phyloP scores from a whole-genome alignment of 1,140 invertebrate species.

The Heliconius hewitsoni region DNA sequence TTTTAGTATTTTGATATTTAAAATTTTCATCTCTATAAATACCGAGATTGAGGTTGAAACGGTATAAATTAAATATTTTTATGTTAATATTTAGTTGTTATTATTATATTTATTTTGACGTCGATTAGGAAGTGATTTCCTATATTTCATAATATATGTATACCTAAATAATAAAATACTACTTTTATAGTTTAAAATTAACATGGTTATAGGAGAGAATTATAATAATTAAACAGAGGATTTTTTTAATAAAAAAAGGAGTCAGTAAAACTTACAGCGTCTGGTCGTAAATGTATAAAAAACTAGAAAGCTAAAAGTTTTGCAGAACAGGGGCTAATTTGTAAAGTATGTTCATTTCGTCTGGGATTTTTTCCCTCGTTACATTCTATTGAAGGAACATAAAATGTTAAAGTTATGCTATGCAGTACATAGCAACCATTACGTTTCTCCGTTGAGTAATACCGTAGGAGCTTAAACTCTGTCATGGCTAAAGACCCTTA shows the following conservation, averaged over 20 bases:
- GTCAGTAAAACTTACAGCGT: slow-evolving; percentile 13
- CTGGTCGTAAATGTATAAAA: slow-evolving; percentile 17
- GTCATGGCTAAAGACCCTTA: slow-evolving; percentile 29
- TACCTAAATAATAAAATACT: neutral
- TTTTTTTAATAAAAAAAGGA: neutral
- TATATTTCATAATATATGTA: neutral
- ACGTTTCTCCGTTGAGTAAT: slow-evolving; percentile 32
- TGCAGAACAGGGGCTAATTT: slow-evolving; percentile 27
- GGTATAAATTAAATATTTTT: neutral
- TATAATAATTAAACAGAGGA: neutral
- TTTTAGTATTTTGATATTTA: too few species aligned
- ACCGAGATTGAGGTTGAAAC: too few species aligned
- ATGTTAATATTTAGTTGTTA: too few species aligned
- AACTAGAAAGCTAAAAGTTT: slow-evolving; percentile 19
- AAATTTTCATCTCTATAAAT: too few species aligned
- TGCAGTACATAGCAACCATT: slow-evolving; percentile 34
- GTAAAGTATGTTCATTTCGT: slow-evolving; percentile 27
- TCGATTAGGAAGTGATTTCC: too few species aligned
- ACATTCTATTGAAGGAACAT: slow-evolving; percentile 37
- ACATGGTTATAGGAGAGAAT: too few species aligned
- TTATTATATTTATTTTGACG: too few species aligned
- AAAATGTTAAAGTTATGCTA: slow-evolving; percentile 36
- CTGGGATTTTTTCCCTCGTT: slow-evolving; percentile 34
- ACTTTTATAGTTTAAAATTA: too few species aligned
- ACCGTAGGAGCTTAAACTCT: slow-evolving; percentile 31